Percentiles rank a stretch among this genome's conserved stretches.
Conservation (phyloP, 2,113 vertebrate genomes). For the Megaptera novaeangliae region DNA sequence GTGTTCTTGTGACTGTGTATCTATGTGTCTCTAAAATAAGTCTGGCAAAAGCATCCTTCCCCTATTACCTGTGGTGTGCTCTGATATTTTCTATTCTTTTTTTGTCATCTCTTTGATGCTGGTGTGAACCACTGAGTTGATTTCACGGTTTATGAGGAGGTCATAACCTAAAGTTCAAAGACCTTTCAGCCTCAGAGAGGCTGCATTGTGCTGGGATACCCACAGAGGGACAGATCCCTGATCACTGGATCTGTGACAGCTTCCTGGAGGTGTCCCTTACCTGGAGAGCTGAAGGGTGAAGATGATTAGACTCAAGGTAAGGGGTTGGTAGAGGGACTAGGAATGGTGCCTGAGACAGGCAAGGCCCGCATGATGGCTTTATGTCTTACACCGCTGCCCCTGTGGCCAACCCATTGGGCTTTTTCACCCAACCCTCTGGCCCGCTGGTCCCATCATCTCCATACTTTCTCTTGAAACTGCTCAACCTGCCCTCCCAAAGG, state of each 20-base stretch:
- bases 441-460: too few species aligned
- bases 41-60: not conserved
- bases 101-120: not conserved
- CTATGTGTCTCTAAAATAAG: not conserved
- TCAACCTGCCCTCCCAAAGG: not conserved
- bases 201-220: not conserved
- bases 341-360: not conserved
- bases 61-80: not conserved
- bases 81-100: not conserved
- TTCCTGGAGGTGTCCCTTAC: not conserved
- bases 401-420: fast-evolving
- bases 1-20: too few species aligned
- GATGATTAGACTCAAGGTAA: not conserved
- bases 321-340: not conserved
- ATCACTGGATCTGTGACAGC: not conserved
- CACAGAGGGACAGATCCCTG: too few species aligned
- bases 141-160: not conserved
- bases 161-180: not conserved
- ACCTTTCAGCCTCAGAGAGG: not conserved
- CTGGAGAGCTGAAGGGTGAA: not conserved
- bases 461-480: not conserved
- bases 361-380: fast-evolving
- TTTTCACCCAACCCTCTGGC: not conserved
- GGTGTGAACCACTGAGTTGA: not conserved
- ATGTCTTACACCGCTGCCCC: not conserved